phyloP scores from a whole-genome alignment of 2,888 invertebrate genomes.

The Nesidiocoris tenuis region DNA sequence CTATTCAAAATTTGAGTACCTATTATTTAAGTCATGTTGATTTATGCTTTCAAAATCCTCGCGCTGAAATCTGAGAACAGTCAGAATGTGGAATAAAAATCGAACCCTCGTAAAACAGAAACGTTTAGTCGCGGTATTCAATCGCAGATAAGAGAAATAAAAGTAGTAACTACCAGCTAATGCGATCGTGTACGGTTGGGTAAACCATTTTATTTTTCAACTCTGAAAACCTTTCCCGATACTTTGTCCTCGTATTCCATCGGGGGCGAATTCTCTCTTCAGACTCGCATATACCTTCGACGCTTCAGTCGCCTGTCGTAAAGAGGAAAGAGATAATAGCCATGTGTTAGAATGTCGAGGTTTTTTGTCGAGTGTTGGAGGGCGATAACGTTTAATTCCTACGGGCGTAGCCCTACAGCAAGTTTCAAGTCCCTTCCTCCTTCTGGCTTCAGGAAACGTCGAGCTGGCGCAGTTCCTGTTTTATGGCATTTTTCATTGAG shows the following conservation, averaged over 20 bases:
- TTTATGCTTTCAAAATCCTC: too few species aligned
- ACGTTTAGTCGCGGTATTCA: too few species aligned
- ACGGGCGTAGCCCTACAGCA: not conserved
- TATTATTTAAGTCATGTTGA: too few species aligned
- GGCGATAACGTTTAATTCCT: constrained; percentile 15
- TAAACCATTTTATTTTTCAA: not conserved
- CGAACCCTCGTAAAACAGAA: too few species aligned
- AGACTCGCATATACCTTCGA: not conserved
- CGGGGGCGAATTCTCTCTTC: not conserved
- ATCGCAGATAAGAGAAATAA: too few species aligned
- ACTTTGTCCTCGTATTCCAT: not conserved
- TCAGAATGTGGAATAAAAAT: too few species aligned
- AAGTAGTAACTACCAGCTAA: too few species aligned
- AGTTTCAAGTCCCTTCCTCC: not conserved
- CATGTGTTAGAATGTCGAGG: not conserved
- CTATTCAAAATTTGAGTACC: too few species aligned
- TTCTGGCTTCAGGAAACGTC: not conserved
- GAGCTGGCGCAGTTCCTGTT: not conserved
- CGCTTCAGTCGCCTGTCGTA: constrained; percentile 2
- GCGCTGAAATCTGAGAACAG: too few species aligned
- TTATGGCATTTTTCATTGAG: not conserved
- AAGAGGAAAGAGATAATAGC: not conserved
- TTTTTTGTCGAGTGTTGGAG: constrained; percentile 4
- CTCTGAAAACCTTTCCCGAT: not conserved
- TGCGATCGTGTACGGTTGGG: too few species aligned